Evolutionary conservation across 2,797 vertebrate genomes (phyloP), one percentile per base, ranked within the genome.

Genomic region (Artibeus jamaicensis): DNA sequence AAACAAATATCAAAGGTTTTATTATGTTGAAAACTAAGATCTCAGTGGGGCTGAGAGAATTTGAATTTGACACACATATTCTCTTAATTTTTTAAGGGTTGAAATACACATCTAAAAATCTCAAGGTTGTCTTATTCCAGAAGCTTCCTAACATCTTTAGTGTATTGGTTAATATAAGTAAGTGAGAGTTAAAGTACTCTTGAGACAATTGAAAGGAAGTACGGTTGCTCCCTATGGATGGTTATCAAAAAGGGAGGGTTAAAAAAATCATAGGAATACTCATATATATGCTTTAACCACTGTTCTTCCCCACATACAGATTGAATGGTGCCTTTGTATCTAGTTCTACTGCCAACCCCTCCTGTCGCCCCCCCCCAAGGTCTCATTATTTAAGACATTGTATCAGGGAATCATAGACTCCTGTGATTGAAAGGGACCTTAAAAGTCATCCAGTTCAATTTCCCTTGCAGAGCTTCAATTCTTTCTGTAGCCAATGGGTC

Each of bases 1-100:
- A 95, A 96, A 70, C 9, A 95, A 87, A 85, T 83, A 92, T n/a
- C 22, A 77, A 87, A 71, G 12, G 3, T 71, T 44, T 79, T 12
- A 53, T 44, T 34, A 44, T 86, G 5, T 26, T 91, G 48, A 57
- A 91, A 95, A 82, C 16, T 78, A 86, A 91, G 26, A 87, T 81
- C 32, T 24, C 44, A 93, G 42, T 50, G 70, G 6, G 21, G 78
- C 48, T 91, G n/a, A 93, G 34, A 24, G 32, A 74, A 50, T 86
- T 59, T 83, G 50, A 87, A 5, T 59, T 82, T 90, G 34, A 65
- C 9, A 65, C 4, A 79, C 5, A 81, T 34, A 55, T 24, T 85
- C 26, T 92, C 9, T 71, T 53, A 48, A 53, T 10, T 62, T 92
- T 81, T 87, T 71, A 86, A 93, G 37, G 32, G 10, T 48, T 76